Base-by-base conservation (phyloP, 2,888 invertebrate species). In the Pheosia gnoma region DNA sequence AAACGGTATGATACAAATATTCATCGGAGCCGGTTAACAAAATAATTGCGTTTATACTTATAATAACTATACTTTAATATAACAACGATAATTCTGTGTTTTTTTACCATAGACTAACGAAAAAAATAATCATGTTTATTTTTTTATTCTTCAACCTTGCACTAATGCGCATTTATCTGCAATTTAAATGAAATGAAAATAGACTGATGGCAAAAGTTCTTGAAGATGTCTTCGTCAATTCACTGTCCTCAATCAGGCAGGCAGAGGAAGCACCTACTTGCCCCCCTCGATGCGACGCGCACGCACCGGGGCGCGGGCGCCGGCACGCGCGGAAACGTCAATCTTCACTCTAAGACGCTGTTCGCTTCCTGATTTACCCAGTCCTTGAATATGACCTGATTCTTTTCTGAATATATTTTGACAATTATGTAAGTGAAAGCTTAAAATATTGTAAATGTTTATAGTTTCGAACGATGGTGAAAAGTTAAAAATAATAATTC, bases 181-280 rank as follows among this genome's bases (percentile, higher is more conserved):
- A 11, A 47, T 47, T 5, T 9, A n/a, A n/a, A 47, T 8, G 5
- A 53, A 53, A 53, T 37, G 37, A 53, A 53, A 37, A 53, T 37
- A 37, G 53, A 53, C 53, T 37, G 9, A 51, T 25, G 25, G 51
- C 51, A 51, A 9, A 53, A 61, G 65, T 59, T 13, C 54, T 59
- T 67, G 60, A 65, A 60, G 49, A 60, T 67, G 73, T 72, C 70
- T 56, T 52, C 62, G 58, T 65, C 72, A 72, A 74, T 25, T 75
- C 75, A 63, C 59, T 11, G 41, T 8, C 69, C 67, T 67, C 74
- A 71, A 67, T 59, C 62, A 58, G 51, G 68, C 62, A 58, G 51
- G 68, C 54, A 54, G 57, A 81, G 84, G 84, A 84, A 83, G 84
- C 83, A 83, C 84, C 83, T 81, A 84, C 79, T 84, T 81, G 83